These are phyloP conservation scores for Troides oblongomaculatus DNA, from an alignment of 2,888 invertebrate species.

Conservation along the genomic window DNA sequence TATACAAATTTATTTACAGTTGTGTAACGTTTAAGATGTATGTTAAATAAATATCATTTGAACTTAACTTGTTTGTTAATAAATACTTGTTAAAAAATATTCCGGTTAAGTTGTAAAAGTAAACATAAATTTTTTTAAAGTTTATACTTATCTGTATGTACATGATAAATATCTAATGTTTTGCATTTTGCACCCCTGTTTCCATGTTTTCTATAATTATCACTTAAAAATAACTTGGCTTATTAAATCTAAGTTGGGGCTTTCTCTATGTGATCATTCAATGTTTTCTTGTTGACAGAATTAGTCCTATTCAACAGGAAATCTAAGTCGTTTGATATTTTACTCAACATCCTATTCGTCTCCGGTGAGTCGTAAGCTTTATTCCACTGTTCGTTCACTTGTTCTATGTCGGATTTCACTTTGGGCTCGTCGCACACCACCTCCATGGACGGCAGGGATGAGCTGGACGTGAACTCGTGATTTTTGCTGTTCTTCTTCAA, in stretches of 20 bases:
- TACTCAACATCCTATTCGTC: conserved; percentile 85
- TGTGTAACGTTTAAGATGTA: too few species aligned
- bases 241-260: conserved; percentile 59
- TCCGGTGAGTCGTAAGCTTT: conserved; percentile 63
- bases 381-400: conserved; percentile 65
- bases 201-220: conserved; percentile 46
- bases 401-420: conserved; percentile 58
- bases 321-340: conserved; percentile 90
- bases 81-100: not conserved
- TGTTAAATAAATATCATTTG: too few species aligned
- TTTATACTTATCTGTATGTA: conserved; percentile 31
- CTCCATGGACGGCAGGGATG: conserved; percentile 64
- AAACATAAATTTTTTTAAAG: not conserved
- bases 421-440: conserved; percentile 49
- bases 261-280: conserved; percentile 61
- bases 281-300: conserved; percentile 46
- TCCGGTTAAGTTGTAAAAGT: not conserved
- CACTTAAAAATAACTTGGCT: conserved; percentile 35
- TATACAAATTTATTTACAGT: not conserved
- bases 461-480: conserved; percentile 54
- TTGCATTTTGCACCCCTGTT: conserved; percentile 64
- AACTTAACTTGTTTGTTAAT: too few species aligned
- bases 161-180: conserved; percentile 34
- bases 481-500: conserved; percentile 60
- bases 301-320: conserved; percentile 86